Percentiles rank a stretch among this genome's conserved stretches.
Conservation (phyloP, 2,113 vertebrate genomes). For the Gracilinanus agilis region DNA sequence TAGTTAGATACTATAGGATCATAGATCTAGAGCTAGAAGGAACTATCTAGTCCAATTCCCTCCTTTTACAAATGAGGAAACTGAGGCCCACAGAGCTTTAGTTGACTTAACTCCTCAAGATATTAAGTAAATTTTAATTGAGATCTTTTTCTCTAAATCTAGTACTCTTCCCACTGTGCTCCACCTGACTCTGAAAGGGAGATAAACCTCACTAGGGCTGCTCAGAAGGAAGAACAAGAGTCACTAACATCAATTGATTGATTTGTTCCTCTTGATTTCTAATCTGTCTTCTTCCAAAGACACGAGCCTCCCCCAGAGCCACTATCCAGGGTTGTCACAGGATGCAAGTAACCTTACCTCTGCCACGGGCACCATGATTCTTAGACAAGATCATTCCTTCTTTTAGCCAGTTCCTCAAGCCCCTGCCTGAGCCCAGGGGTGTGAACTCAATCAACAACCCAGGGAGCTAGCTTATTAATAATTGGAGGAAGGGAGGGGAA, state of each 20-base stretch:
- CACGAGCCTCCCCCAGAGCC: neutral
- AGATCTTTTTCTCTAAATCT: neutral
- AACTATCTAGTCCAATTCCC: neutral
- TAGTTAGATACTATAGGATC: neutral
- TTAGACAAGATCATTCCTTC: constrained; percentile 65
- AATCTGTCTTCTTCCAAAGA: neutral
- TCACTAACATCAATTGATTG: neutral
- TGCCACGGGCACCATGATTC: constrained; percentile 64
- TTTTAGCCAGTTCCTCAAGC: constrained; percentile 68
- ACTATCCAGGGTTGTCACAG: neutral
- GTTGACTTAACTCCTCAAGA: neutral
- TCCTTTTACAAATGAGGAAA: neutral
- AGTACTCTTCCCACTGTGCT: neutral
- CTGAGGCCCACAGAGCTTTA: neutral
- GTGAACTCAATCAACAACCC: constrained; percentile 79
- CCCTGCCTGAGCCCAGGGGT: constrained; percentile 58
- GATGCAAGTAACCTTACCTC: constrained; percentile 48
- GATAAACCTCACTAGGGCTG: neutral
- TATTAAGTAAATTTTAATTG: neutral
- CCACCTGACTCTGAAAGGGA: neutral
- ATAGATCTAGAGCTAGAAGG: neutral
- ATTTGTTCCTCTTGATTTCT: neutral
- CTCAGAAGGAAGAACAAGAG: neutral
- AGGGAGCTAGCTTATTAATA: constrained; percentile 70
- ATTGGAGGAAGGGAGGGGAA: neutral